These are phyloP conservation scores for Monopterus albus DNA, from an alignment of 2,113 vertebrate species.

Conservation along the genomic window DNA sequence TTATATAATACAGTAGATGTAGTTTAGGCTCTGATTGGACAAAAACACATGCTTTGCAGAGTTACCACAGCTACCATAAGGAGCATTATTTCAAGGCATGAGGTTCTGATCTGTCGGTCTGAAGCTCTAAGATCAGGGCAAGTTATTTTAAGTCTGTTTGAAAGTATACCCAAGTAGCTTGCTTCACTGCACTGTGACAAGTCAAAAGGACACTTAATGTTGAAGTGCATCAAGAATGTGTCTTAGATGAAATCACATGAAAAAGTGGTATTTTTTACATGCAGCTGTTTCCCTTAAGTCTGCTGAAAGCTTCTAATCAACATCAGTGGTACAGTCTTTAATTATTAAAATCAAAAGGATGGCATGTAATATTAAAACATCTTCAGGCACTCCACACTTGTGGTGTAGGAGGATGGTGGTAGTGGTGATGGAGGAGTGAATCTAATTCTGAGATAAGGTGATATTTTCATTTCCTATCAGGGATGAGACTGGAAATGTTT, in stretches of 20 bases:
- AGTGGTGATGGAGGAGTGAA: conserved; percentile 35
- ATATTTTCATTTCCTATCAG: conserved; percentile 70
- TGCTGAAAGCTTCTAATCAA: conserved; percentile 77
- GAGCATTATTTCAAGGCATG: conserved; percentile 19
- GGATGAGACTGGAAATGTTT: conserved; percentile 35
- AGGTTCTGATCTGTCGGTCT: conserved; percentile 38
- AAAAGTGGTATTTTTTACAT: conserved; percentile 55
- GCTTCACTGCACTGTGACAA: conserved; percentile 2
- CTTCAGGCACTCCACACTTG: conserved; percentile 71
- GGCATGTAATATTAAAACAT: conserved; percentile 82
- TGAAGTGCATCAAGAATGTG: conserved; percentile 37
- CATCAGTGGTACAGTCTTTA: conserved; percentile 73
- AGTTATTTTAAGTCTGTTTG: conserved; percentile 39
- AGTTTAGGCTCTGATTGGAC: background rate
- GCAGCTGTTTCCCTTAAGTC: conserved; percentile 57
- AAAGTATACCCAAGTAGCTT: conserved; percentile 40
- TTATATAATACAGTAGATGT: background rate
- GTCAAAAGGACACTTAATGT: conserved; percentile 15
- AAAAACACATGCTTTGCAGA: background rate
- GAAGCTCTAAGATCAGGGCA: conserved; percentile 20
- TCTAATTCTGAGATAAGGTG: conserved; percentile 56
- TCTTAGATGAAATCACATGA: conserved; percentile 35
- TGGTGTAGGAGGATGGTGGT: conserved; percentile 50
- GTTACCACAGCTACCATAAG: conserved; percentile 20
- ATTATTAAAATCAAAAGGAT: conserved; percentile 82